Evolutionary conservation across 2,797 vertebrate species (phyloP), one percentile per base, ranked within the genome.

Genomic region (Epinephelus coioides): DNA sequence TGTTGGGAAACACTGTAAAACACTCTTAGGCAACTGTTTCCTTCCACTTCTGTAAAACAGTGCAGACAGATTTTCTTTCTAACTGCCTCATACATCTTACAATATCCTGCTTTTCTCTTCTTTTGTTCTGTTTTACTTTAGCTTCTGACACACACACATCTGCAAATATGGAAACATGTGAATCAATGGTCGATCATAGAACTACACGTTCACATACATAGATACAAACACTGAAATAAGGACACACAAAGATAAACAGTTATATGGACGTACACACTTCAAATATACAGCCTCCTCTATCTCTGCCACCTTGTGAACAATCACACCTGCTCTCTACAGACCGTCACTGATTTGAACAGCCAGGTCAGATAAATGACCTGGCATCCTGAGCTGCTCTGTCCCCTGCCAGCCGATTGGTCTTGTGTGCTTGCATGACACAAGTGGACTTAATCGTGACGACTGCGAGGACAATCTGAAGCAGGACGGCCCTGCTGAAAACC

Each of bases 321-420:
- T 63, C 72, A 82, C 85, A 79, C 76, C 79, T 81, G 84, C 34
- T 63, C 65, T 55, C 65, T 27, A 38, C 59, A 75, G 78, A 69
- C 67, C 69, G 72, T 44, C 79, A 79, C 47, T 84, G 49, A 86
- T 91, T 87, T 84, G 69, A 78, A 17, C 59, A 67, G 69, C 76
- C 83, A 76, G 84, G 68, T 86, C 69, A 74, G 67, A 82, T 69
- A 83, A 82, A 88, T 86, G 68, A 68, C 78, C 76, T 67, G 76
- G 69, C 69, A 74, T 77, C 73, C 47, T 43, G 67, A 76, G 68
- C 68, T 62, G 75, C 86, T 71, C 47, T 6, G 57, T 78, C 69
- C 27, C 23, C 69, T 40, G 67, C 71, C 74, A 55, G 67, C 62
- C 69, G 73, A 77, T 53, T 49, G 60, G 34, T 60, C 46, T 63